Evolutionary conservation across 2,888 invertebrate species (phyloP).

Genomic region (Caenorhabditis sulstoni): DNA sequence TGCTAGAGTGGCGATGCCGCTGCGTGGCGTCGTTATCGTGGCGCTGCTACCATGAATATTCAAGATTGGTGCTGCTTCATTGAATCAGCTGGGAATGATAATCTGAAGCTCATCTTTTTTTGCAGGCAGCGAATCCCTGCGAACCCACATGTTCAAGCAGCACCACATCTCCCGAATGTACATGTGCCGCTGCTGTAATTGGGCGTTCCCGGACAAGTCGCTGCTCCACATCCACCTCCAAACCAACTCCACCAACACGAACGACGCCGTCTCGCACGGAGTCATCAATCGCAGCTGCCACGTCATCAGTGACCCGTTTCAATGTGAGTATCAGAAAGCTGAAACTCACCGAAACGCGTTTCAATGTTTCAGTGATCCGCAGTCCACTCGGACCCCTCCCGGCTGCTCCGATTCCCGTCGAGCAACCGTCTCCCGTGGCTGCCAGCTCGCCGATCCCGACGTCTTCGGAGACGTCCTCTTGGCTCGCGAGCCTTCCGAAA

Average conservation of each 20-base stretch:
- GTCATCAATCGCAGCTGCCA: conserved; percentile 53
- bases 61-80: too few relatives aligned
- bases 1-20: too few relatives aligned
- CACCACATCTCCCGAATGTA: conserved; percentile 80
- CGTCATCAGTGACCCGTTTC: conserved; percentile 38
- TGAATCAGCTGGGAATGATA: background rate
- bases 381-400: conserved; percentile 14
- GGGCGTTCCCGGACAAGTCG: conserved; percentile 79
- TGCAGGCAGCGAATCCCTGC: conserved; percentile 79
- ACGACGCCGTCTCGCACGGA: conserved; percentile 10
- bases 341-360: background rate
- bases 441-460: conserved; percentile 5
- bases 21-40: too few relatives aligned
- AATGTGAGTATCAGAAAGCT: conserved; percentile 24
- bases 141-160: conserved; percentile 80
- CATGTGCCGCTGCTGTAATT: conserved; percentile 81
- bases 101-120: too few relatives aligned
- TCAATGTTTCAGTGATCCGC: conserved; percentile 44
- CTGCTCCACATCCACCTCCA: conserved; percentile 77
- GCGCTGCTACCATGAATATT: too few relatives aligned
- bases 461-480: conserved; percentile 23
- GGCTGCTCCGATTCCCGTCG: background rate
- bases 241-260: conserved; percentile 22
- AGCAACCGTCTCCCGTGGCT: background rate
- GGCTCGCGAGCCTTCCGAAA: conserved; percentile 59